Evolutionary conservation across 2,113 vertebrate species (phyloP).

Genomic region (Tamias sibiricus): DNA sequence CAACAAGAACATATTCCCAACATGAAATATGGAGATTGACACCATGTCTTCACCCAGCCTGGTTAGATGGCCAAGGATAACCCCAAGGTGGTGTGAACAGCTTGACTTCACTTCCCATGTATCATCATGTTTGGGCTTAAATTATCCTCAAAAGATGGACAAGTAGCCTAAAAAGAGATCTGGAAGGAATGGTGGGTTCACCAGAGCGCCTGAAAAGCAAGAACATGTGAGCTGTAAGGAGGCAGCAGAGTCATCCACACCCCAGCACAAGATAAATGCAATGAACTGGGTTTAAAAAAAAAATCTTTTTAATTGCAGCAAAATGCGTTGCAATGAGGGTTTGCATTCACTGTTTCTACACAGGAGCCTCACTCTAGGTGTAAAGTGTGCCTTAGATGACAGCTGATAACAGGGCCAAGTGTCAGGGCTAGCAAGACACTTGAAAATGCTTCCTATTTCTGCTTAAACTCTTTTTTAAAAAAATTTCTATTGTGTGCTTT

Average conservation of each 20-base stretch:
- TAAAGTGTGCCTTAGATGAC: not conserved
- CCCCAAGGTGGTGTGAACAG: too few relatives aligned
- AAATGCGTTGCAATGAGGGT: not conserved
- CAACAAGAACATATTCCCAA: too few relatives aligned
- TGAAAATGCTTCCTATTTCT: not conserved
- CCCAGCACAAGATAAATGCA: not conserved
- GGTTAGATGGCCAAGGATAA: not conserved
- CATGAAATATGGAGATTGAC: too few relatives aligned
- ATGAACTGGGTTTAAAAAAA: not conserved
- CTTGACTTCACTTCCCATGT: not conserved
- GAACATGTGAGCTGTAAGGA: not conserved
- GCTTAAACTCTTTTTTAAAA: not conserved
- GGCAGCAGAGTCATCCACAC: not conserved
- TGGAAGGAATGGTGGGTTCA: not conserved
- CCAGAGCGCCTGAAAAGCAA: not conserved
- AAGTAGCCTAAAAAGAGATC: not conserved
- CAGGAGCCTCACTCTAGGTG: not conserved
- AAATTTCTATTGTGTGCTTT: not conserved
- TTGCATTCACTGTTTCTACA: not conserved
- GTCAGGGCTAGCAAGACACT: not conserved
- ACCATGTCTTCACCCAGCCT: not conserved
- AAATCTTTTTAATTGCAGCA: too few relatives aligned
- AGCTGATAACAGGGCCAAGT: not conserved
- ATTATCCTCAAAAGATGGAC: not conserved
- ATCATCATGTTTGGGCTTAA: not conserved